Conservation (phyloP, 2,888 invertebrate genomes). For the Conchocele bisecta region DNA sequence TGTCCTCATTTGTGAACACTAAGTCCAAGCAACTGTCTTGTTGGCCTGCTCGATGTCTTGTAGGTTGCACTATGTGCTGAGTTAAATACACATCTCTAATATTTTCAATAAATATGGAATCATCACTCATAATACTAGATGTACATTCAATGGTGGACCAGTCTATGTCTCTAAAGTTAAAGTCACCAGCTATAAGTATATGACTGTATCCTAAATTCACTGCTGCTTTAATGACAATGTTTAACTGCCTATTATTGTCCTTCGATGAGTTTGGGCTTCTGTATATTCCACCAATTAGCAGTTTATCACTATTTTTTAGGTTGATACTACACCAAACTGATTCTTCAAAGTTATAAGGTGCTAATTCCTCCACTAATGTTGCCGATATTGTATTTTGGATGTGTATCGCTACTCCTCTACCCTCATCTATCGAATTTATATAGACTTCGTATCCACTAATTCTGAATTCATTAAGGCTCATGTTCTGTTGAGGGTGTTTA, state of each 20-base stretch:
- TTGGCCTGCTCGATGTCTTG: slow-evolving; percentile 1
- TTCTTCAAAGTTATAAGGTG: too few relatives aligned
- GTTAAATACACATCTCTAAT: background rate
- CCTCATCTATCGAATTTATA: too few relatives aligned
- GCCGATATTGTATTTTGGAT: too few relatives aligned
- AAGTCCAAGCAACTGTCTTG: slow-evolving; percentile 1
- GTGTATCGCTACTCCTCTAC: too few relatives aligned
- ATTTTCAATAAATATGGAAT: background rate
- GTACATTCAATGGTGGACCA: background rate
- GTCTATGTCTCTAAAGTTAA: slow-evolving; percentile 2
- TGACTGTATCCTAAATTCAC: background rate
- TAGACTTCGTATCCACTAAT: too few relatives aligned
- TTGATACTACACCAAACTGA: too few relatives aligned
- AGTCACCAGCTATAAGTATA: background rate
- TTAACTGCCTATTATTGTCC: background rate
- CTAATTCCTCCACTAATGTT: too few relatives aligned
- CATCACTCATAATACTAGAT: background rate
- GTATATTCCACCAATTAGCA: slow-evolving; percentile 1
- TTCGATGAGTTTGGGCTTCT: background rate
- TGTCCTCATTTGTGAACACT: slow-evolving; percentile 1
- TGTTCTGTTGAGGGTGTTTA: too few relatives aligned
- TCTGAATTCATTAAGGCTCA: too few relatives aligned
- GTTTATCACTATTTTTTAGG: background rate
- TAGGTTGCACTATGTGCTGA: slow-evolving; percentile 4
- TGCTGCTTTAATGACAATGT: background rate